Conservation (phyloP, 2,797 vertebrate genomes). For the Dallia pectoralis region DNA sequence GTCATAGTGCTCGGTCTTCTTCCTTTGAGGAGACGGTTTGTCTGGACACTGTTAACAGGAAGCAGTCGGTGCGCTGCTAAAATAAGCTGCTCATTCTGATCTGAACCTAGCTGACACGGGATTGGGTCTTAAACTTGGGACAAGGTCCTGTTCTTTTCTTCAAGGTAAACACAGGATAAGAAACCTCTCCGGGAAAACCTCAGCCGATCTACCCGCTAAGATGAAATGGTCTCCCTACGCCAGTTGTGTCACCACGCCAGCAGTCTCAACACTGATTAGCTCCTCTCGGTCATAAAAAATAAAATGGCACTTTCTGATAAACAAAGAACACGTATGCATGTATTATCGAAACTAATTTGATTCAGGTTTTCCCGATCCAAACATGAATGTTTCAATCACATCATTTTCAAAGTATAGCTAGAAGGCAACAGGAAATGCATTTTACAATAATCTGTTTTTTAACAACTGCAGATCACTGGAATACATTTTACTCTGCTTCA, state of each 20-base stretch:
- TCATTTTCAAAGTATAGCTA: neutral
- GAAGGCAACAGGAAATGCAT: neutral
- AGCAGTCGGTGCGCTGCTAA: constrained; percentile 68
- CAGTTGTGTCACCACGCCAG: constrained; percentile 58
- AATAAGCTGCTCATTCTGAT: constrained; percentile 69
- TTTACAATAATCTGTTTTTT: neutral
- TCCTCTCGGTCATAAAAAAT: constrained; percentile 71
- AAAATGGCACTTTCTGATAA: constrained; percentile 60
- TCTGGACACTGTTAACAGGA: constrained; percentile 58
- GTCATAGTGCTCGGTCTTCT: constrained; percentile 63
- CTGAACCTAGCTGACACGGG: constrained; percentile 48
- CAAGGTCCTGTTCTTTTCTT: constrained; percentile 58
- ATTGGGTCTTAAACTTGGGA: constrained; percentile 48
- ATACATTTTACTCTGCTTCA: neutral
- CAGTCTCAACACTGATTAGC: neutral
- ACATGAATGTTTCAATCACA: neutral
- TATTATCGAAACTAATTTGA: neutral
- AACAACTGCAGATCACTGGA: neutral
- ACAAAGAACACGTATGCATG: constrained; percentile 37
- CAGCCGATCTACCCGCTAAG: constrained; percentile 28
- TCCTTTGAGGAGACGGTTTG: constrained; percentile 55
- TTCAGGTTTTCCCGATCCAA: neutral
- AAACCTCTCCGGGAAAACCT: constrained; percentile 31
- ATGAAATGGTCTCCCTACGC: constrained; percentile 58
- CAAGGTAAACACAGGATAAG: constrained; percentile 76